These are phyloP conservation scores for Catalaphyllia jardinei DNA, from an alignment of 64 coral and sea anemone species.

Conservation along the genomic window DNA sequence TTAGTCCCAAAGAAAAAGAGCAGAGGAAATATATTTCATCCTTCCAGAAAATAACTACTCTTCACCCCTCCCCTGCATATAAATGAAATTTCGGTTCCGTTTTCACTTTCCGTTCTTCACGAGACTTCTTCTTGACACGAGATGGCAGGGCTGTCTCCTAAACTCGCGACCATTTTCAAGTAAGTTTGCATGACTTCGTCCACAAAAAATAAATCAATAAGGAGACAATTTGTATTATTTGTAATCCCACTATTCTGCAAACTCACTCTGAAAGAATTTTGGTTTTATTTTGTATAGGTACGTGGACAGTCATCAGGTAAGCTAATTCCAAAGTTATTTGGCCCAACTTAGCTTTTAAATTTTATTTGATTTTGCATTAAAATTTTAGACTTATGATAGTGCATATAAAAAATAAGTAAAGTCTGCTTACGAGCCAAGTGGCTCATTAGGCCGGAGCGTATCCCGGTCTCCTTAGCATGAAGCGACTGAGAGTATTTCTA, in stretches of 20 bases:
- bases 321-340: too few species aligned
- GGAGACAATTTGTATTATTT: background rate
- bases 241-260: background rate
- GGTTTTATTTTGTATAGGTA: background rate
- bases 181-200: background rate
- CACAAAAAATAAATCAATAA: background rate
- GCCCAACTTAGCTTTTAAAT: too few species aligned
- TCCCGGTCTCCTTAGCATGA: too few species aligned
- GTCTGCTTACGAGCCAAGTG: too few species aligned
- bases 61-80: background rate
- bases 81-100: background rate
- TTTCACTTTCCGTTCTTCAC: background rate
- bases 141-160: background rate
- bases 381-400: too few species aligned
- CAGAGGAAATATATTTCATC: too few species aligned
- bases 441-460: too few species aligned
- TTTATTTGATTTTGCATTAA: too few species aligned
- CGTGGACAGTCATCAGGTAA: constrained; percentile 26
- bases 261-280: background rate
- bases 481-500: too few species aligned
- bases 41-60: background rate
- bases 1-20: too few species aligned
- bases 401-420: too few species aligned
- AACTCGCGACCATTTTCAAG: constrained; percentile 15
- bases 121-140: background rate